phyloP scores from a whole-genome alignment of 1,140 invertebrate species.

The Drosophila suzukii region DNA sequence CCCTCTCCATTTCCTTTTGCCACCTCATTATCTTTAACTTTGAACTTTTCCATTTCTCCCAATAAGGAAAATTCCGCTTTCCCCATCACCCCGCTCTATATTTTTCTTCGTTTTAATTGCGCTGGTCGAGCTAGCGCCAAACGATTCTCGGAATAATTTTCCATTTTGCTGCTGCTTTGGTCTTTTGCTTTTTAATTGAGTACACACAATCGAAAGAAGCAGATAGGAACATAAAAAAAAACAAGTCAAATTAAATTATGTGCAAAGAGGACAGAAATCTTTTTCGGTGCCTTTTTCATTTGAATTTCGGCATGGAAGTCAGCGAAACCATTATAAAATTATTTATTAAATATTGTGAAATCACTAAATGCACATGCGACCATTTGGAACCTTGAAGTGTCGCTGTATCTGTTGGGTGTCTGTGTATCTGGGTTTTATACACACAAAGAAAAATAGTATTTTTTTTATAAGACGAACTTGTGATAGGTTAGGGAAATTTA shows the following conservation, averaged over 20 bases:
- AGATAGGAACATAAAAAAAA: conserved; percentile 8
- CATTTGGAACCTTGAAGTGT: conserved; percentile 67
- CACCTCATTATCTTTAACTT: conserved; percentile 59
- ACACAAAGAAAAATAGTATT: neutral
- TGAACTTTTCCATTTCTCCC: conserved; percentile 45
- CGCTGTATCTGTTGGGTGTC: conserved; percentile 30
- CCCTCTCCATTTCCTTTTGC: conserved; percentile 16
- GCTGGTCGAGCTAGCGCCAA: conserved; percentile 56
- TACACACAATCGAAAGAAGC: conserved; percentile 58
- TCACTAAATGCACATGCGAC: conserved; percentile 64
- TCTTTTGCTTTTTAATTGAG: conserved; percentile 79
- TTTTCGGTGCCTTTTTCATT: conserved; percentile 63
- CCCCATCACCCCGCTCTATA: neutral
- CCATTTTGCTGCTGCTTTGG: conserved; percentile 62
- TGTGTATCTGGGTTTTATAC: conserved; percentile 35
- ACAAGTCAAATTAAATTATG: conserved; percentile 76
- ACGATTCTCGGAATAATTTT: conserved; percentile 80
- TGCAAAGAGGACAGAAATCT: conserved; percentile 59
- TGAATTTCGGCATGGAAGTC: conserved; percentile 56
- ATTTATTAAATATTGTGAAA: conserved; percentile 83
- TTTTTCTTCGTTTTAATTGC: conserved; percentile 68
- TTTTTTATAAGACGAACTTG: too few relatives aligned
- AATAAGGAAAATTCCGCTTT: conserved; percentile 35
- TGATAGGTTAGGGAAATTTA: too few relatives aligned
- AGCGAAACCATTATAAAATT: conserved; percentile 79